These are phyloP conservation scores for Protobothrops mucrosquamatus DNA, from an alignment of 2,113 vertebrate species.

Conservation along the genomic window DNA sequence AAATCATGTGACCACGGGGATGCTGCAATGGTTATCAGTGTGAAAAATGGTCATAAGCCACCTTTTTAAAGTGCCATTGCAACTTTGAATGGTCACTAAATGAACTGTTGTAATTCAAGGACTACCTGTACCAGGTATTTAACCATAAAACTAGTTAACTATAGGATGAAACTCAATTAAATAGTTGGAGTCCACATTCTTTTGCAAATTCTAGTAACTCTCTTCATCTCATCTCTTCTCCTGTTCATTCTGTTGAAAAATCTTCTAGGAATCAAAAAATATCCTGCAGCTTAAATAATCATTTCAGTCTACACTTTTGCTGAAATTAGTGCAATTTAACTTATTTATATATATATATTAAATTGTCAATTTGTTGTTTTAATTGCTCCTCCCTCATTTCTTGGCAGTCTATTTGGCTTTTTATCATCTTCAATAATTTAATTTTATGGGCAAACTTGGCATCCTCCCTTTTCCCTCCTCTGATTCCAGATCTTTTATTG, in stretches of 20 bases:
- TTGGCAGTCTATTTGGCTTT: background rate
- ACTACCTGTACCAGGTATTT: background rate
- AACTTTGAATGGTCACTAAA: background rate
- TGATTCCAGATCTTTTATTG: background rate
- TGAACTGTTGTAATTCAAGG: background rate
- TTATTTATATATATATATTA: background rate
- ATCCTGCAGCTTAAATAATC: background rate
- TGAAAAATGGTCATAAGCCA: background rate
- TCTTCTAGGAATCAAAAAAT: background rate
- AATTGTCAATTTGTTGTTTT: background rate
- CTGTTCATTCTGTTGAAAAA: background rate
- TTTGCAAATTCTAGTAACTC: background rate
- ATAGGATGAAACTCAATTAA: background rate
- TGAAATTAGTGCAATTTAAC: background rate
- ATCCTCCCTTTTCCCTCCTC: background rate
- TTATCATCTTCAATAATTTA: background rate
- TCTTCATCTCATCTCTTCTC: background rate
- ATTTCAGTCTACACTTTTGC: background rate
- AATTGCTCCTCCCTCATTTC: background rate
- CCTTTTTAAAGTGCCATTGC: background rate
- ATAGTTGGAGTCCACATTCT: background rate
- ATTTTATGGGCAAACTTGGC: background rate
- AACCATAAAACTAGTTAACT: background rate
- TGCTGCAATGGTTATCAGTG: background rate
- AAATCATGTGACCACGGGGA: background rate